Evolutionary conservation across 2,113 vertebrate genomes (phyloP), one percentile per base, ranked within the genome.

Genomic region (Sander lucioperca): DNA sequence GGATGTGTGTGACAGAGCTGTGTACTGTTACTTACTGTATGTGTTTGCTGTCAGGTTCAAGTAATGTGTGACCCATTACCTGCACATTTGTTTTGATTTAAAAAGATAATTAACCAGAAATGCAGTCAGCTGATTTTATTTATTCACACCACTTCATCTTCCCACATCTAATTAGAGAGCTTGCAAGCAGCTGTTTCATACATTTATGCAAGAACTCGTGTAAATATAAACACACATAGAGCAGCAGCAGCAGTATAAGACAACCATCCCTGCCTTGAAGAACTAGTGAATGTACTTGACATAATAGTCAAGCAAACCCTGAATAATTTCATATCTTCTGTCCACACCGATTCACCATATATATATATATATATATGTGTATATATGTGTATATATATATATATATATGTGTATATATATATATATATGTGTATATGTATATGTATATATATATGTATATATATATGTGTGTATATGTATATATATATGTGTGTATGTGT

Each of bases 111-210:
- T 10, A 68, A 58, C 14, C 25, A 54, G 36, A 72, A 64, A 11
- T 33, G 47, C 9, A 66, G 19, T 25, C 36, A 45, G 30, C 16
- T 18, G 33, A 30, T 61, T 61, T 4, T 30, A 25, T 33, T 19
- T 51, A 30, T 21, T 58, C 43, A 13, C 0, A 1, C 30, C 33
- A 36, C 25, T n/a, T 48, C 11, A 16, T 65, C 54, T 25, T 23
- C 30, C 4, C 23, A 19, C 18, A 21, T 71, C 36, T 69, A 69
- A 82, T 81, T 71, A 78, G 36, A 33, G 14, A 21, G 19, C 14
- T 0, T 13, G 48, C 54, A 36, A 82, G 54, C 65, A 14, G 36
- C 48, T 7, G 19, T 64, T 66, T 65, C 11, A 72, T 71, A 45
- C 59, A 21, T 78, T 70, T 27, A 21, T 1, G 6, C 15, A 1